Percentiles rank a stretch among this genome's conserved stretches.
These are phyloP conservation scores for Polyodon spathula DNA, from an alignment of 2,113 vertebrate genomes.

Conservation along the genomic window DNA sequence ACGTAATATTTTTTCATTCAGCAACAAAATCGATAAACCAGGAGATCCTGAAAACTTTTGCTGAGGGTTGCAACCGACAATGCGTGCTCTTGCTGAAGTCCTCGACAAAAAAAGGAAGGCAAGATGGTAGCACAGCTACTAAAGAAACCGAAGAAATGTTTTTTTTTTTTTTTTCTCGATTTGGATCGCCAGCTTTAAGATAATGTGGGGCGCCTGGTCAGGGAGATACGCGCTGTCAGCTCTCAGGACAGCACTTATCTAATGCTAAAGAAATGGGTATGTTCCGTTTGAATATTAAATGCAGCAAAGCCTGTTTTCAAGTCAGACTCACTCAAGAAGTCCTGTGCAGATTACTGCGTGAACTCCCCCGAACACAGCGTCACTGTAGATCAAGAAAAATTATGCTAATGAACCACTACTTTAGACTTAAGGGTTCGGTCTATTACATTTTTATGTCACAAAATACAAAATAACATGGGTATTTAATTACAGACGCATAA, in stretches of 20 bases:
- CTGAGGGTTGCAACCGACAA: conserved; percentile 40
- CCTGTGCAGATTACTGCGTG: conserved; percentile 54
- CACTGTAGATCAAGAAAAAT: conserved; percentile 87
- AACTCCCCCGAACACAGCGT: conserved; percentile 73
- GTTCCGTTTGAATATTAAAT: conserved; percentile 73
- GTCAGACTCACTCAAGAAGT: conserved; percentile 63
- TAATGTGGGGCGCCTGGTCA: conserved; percentile 56
- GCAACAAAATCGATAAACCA: conserved; percentile 65
- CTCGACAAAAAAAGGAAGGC: conserved; percentile 55
- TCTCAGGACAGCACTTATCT: conserved; percentile 50
- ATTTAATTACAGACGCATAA: no score
- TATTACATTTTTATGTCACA: conserved; percentile 43
- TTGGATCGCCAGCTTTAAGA: conserved; percentile 58
- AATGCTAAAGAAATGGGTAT: conserved; percentile 60
- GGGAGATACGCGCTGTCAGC: conserved; percentile 63
- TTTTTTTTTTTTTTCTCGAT: conserved; percentile 32
- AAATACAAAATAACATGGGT: background rate
- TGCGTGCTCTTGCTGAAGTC: conserved; percentile 56
- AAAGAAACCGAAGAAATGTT: conserved; percentile 26
- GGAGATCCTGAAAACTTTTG: conserved; percentile 56
- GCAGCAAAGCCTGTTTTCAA: conserved; percentile 54
- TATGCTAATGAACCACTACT: conserved; percentile 84
- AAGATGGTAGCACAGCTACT: conserved; percentile 35
- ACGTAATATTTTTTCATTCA: conserved; percentile 68
- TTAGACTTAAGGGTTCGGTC: conserved; percentile 65